Conservation (phyloP, 2,113 vertebrate species). For the Platycercus adscitus region DNA sequence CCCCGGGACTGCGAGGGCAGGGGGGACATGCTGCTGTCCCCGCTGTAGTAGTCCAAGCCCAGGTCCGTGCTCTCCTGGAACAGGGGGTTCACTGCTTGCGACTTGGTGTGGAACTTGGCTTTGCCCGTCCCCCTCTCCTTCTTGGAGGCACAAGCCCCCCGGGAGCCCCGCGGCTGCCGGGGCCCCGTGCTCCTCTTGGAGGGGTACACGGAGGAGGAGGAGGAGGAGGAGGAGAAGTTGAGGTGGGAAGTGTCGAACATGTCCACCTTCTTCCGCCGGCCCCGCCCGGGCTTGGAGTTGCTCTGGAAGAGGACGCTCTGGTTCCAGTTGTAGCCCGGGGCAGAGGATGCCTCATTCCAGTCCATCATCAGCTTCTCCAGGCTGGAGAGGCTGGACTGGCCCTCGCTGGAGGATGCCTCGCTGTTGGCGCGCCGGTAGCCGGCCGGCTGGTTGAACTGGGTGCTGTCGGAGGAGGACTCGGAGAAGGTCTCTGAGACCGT, state of each 20-base stretch:
- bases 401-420: conserved; percentile 83
- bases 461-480: conserved; percentile 95
- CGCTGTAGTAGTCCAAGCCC: conserved; percentile 95
- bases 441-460: conserved; percentile 86
- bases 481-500: conserved; percentile 91
- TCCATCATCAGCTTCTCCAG: conserved; percentile 99
- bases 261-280: conserved; percentile 93
- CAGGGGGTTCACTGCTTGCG: conserved; percentile 82
- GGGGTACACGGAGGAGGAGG: conserved; percentile 87
- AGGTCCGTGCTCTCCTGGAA: conserved; percentile 90
- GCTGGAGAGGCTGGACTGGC: conserved; percentile 95
- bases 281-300: conserved; percentile 90
- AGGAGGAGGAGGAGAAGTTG: conserved; percentile 86
- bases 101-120: conserved; percentile 82
- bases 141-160: conserved; percentile 87
- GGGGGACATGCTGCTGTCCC: conserved; percentile 96
- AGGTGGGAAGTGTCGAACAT: conserved; percentile 84
- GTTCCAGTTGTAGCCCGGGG: conserved; percentile 97
- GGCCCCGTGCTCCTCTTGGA: conserved; percentile 88
- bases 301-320: conserved; percentile 97
- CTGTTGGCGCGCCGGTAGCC: conserved; percentile 85
- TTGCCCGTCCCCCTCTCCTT: conserved; percentile 89
- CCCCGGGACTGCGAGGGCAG: conserved; percentile 88
- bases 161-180: conserved; percentile 86
- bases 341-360: conserved; percentile 94